Conservation (phyloP, 2,797 vertebrate genomes). For the Lepidocolaptes lacrymiger region DNA sequence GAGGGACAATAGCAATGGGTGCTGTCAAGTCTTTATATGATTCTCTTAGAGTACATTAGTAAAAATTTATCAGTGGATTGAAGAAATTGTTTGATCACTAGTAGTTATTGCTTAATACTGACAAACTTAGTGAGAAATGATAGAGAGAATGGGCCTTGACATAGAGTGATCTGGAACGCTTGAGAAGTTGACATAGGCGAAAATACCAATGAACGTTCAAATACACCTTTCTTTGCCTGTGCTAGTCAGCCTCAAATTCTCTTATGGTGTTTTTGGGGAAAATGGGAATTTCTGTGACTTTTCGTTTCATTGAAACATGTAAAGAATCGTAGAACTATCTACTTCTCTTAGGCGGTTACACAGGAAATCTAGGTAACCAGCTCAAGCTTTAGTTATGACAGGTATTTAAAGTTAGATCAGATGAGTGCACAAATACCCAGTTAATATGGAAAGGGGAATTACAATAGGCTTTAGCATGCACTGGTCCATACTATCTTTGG, state of each 20-base stretch:
- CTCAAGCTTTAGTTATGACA: background rate
- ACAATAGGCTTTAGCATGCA: background rate
- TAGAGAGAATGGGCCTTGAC: background rate
- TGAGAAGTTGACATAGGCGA: background rate
- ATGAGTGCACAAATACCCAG: background rate
- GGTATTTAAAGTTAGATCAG: background rate
- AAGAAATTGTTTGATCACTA: background rate
- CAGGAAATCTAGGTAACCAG: background rate
- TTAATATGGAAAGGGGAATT: background rate
- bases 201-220: background rate
- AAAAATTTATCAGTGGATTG: background rate
- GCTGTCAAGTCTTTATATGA: background rate
- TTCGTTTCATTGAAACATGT: background rate
- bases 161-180: background rate
- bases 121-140: background rate
- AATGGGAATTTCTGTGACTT: background rate
- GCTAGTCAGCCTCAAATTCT: background rate
- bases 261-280: background rate
- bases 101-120: background rate
- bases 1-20: background rate
- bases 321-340: background rate
- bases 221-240: background rate
- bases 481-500: background rate
- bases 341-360: background rate
- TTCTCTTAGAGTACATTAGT: background rate